Conservation (phyloP, 2,888 invertebrate genomes). For the Chorisops tibialis region DNA sequence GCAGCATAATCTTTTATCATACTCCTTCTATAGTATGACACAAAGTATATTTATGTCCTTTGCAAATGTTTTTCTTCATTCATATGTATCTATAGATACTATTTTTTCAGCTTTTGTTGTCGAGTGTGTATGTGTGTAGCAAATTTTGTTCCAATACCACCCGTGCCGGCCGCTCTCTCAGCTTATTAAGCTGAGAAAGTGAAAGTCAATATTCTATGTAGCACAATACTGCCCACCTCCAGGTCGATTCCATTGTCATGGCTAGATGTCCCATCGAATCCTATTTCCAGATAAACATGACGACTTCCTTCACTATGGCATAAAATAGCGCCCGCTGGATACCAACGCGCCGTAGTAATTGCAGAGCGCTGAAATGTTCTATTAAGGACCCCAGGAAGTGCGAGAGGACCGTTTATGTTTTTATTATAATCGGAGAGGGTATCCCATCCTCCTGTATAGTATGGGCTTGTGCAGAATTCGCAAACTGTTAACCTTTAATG, state of each 20-base stretch:
- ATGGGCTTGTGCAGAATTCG: slow-evolving; percentile 32
- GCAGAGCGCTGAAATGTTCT: not conserved
- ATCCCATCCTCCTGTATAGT: not conserved
- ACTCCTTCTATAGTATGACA: slow-evolving; percentile 51
- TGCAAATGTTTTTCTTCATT: slow-evolving; percentile 9
- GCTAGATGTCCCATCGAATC: not conserved
- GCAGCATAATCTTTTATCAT: slow-evolving; percentile 54
- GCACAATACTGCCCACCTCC: not conserved
- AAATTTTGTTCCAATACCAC: not conserved
- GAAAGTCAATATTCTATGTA: no score
- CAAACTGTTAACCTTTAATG: slow-evolving; percentile 38
- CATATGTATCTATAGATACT: slow-evolving; percentile 3
- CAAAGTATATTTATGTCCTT: slow-evolving; percentile 36
- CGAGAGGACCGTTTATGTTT: slow-evolving; percentile 27
- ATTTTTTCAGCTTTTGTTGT: slow-evolving; percentile 13
- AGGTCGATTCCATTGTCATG: not conserved
- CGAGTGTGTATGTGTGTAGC: not conserved
- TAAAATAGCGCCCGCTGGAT: not conserved
- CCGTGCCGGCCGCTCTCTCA: not conserved
- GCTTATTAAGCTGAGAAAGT: no score
- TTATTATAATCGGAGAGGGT: slow-evolving; percentile 22
- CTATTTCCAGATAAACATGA: slow-evolving; percentile 27
- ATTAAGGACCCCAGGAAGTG: slow-evolving; percentile 9
- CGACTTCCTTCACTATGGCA: slow-evolving; percentile 23
- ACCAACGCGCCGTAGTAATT: not conserved